Percentiles rank a stretch among this genome's conserved stretches.
Conservation (phyloP, 2,797 vertebrate genomes). For the Rachycentron canadum region DNA sequence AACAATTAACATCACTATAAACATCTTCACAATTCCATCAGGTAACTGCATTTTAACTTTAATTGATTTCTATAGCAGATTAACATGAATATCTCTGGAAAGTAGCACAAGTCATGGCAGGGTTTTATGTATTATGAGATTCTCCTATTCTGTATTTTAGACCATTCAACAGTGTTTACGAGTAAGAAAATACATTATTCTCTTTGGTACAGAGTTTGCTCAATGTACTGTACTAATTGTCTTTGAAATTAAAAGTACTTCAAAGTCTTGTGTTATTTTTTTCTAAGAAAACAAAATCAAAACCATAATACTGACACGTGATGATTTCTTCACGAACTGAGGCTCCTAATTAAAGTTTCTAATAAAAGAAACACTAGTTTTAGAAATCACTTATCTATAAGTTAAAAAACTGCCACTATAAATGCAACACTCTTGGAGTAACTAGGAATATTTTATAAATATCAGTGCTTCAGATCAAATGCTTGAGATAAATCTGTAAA, state of each 20-base stretch:
- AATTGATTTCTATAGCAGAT: conserved; percentile 11
- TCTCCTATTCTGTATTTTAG: conserved; percentile 49
- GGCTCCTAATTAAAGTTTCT: not conserved
- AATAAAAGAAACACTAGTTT: not conserved
- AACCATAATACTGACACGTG: not conserved
- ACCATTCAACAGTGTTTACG: conserved; percentile 29
- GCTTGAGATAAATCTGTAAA: not conserved
- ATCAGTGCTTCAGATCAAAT: not conserved
- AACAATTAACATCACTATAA: conserved; percentile 24
- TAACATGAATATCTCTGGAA: conserved; percentile 25
- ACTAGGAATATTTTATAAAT: no score
- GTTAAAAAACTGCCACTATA: not conserved
- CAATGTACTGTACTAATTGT: conserved; percentile 70
- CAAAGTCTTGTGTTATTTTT: conserved; percentile 22
- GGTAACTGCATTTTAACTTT: conserved; percentile 7
- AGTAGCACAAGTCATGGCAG: conserved; percentile 5
- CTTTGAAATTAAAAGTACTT: conserved; percentile 69
- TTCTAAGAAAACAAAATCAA: not conserved
- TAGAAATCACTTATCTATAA: not conserved
- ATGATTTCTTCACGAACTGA: not conserved
- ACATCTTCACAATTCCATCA: conserved; percentile 10
- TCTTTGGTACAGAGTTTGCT: conserved; percentile 50
- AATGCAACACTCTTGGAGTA: not conserved
- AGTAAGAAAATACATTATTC: conserved; percentile 23
- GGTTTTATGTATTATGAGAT: conserved; percentile 37